Evolutionary conservation across 2,888 invertebrate species (phyloP), one percentile per base, ranked within the genome.

Genomic region (Phymatocera aterrima): DNA sequence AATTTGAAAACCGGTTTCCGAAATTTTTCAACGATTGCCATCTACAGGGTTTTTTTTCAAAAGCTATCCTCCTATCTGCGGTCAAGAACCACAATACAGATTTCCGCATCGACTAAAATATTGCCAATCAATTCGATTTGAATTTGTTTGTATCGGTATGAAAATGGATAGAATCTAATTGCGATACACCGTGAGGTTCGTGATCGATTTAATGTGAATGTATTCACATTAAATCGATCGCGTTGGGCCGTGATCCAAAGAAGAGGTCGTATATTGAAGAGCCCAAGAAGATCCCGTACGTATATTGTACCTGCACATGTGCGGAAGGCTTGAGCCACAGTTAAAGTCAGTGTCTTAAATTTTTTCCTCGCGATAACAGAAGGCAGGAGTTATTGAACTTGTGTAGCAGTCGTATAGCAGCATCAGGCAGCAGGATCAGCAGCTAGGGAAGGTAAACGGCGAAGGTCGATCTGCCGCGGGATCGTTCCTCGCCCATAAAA

Each of bases 361-460:
- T 64, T 64, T 57, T 72, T 51, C 34, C 34, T 4, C 34, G 6
- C 34, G 31, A 46, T 46, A 12, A 72, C 48, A 51, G 12, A 43
- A 48, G 51, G 48, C 18, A 72, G 34, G 51, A 72, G 48, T 72
- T 72, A 51, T 72, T 48, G 72, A 72, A 72, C 72, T 51, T 72
- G 72, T 40, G n/a, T 10, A 51, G 43, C 46, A 37, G 37, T 64
- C 37, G 61, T 68, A 43, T 46, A 43, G 68, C 46, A 68, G 46
- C 68, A 28, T 12, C n/a, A 2, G 12, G 18, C 31, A 51, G 18
- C 24, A n/a, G n/a, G 24, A 64, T 12, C 18, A 15, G 24, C 46
- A 15, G 37, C 51, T 51, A 51, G 51, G 51, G 24, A 64, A 46
- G 46, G 40, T 24, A 65, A 68, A 68, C 68, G n/a, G n/a, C n/a